phyloP scores from a whole-genome alignment of 2,797 vertebrate genomes.

The Sebastes itinus region DNA sequence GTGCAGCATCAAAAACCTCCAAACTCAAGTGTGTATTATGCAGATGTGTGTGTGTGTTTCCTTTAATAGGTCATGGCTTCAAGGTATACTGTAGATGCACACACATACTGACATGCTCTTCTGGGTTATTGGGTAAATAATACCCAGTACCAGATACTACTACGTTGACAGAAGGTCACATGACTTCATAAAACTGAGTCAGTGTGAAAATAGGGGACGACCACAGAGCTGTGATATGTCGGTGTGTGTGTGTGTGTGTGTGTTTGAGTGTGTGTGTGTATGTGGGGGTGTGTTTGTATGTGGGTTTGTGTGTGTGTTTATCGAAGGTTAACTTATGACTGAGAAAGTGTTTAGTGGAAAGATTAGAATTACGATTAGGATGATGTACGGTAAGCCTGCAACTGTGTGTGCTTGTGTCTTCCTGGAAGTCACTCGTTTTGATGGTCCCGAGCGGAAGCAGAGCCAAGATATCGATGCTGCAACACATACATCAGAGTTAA shows the following conservation, averaged over 20 bases:
- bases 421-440: conserved; percentile 15
- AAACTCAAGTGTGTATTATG: background rate
- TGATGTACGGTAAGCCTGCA: background rate
- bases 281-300: background rate
- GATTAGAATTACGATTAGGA: background rate
- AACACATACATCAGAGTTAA: background rate
- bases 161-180: background rate
- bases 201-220: conserved; percentile 1
- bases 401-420: background rate
- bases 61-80: background rate
- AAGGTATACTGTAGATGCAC: background rate
- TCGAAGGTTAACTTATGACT: conserved; percentile 2
- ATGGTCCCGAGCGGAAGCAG: background rate
- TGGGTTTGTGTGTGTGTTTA: background rate
- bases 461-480: background rate
- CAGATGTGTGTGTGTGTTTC: background rate
- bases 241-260: background rate
- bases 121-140: background rate
- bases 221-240: conserved; percentile 28
- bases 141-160: background rate
- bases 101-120: background rate
- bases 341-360: conserved; percentile 32
- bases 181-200: conserved; percentile 31
- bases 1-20: background rate
- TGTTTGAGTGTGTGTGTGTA: background rate